These are phyloP conservation scores for Umimayanthus kanabou DNA, from an alignment of 92 coral and sea anemone species.

Conservation along the genomic window DNA sequence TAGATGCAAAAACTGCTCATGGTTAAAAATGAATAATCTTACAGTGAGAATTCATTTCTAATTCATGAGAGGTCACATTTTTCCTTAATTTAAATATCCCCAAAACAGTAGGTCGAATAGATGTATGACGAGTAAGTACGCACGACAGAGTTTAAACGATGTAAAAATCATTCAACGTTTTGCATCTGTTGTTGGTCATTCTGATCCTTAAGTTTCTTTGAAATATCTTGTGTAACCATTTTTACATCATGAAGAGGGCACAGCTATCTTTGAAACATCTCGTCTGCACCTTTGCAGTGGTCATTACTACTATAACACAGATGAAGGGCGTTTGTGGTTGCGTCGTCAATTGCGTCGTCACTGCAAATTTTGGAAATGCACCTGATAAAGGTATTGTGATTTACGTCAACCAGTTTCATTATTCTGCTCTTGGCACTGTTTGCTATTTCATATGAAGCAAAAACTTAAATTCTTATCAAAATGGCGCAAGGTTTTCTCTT, in stretches of 20 bases:
- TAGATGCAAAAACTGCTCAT: too few species aligned
- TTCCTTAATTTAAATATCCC: neutral
- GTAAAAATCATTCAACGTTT: too few species aligned
- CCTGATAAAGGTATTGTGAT: neutral
- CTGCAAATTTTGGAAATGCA: neutral
- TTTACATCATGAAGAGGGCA: neutral
- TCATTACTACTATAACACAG: neutral
- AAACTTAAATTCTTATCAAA: too few species aligned
- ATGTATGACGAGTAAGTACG: neutral
- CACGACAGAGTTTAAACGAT: neutral
- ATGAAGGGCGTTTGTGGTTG: neutral
- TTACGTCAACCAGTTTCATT: too few species aligned
- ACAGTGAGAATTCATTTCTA: neutral
- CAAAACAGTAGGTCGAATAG: neutral
- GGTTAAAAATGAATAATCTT: neutral
- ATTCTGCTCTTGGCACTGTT: too few species aligned
- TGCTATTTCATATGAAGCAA: too few species aligned
- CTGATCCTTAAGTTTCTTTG: neutral
- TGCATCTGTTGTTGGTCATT: too few species aligned
- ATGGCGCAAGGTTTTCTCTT: too few species aligned
- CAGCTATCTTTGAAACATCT: neutral
- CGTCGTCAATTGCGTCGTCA: neutral
- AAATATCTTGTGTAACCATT: too few species aligned
- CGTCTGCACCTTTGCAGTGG: neutral
- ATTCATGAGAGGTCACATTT: too few species aligned